Base-by-base conservation (phyloP, 2,888 invertebrate species). In the Epinotia demarniana region DNA sequence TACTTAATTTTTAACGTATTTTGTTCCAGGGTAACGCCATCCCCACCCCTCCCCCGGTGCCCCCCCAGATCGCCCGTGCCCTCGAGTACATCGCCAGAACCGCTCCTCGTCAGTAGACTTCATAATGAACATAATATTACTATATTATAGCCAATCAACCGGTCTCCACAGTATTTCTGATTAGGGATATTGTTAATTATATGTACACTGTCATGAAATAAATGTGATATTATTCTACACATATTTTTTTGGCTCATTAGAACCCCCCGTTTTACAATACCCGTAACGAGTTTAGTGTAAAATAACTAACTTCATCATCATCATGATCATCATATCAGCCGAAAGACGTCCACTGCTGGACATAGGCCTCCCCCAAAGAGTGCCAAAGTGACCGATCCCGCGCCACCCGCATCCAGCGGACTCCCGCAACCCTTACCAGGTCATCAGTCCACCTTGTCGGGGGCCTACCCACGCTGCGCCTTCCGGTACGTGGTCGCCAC, bases 1-100 rank as follows among this genome's bases (percentile, higher is more conserved):
- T 1, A 39, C 33, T 8, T 8, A 9, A 39, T 9, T 39, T 39
- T 39, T 1, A 39, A 39, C 11, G 62, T 64, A 60, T 71, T 68
- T 75, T 76, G 79, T 87, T 86, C 12, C 87, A 92, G 92, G 89
- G 92, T 78, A 77, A 82, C 71, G 86, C 85, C 55, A 79, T 95
- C 77, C 95, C 95, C 70, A 92, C 92, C 3, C 83, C 95, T 23
- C 95, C 94, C 13, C 93, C 95, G 49, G 84, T 95, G 27, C 95
- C 95, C 3, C 85, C 87, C 2, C 90, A 85, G 78, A 95, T 95
- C 83, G 83, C 87, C 64, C 91, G 93, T 80, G 89, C 92, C 63
- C 85, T 93, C 62, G 92, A 85, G 2, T 90, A 86, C 87, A 85
- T 83, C 81, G 86, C 86, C 11, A 79, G 76, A 62, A 81, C 61